A percentile compares a stretch with the other conserved stretches of the same genome.
Conservation (phyloP, 1,140 invertebrate species). For the Drosophila arawakana region DNA sequence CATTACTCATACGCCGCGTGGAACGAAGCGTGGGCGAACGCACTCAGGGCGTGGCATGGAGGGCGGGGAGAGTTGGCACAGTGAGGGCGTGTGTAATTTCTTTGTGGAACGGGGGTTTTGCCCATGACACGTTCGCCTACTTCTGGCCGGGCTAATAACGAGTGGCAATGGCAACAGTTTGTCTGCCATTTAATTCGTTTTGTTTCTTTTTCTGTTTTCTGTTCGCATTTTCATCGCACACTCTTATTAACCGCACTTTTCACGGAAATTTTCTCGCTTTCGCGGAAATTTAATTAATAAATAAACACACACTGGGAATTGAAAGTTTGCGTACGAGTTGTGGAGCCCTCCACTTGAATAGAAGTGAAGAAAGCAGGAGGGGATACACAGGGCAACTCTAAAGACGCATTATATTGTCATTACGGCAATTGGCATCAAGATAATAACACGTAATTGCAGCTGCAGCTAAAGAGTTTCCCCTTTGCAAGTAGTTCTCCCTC, state of each 20-base stretch:
- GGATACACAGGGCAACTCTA: background rate
- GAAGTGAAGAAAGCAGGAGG: background rate
- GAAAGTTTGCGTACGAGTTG: no score
- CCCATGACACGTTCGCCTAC: slow-evolving; percentile 53
- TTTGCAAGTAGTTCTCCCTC: no score
- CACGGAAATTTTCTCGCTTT: slow-evolving; percentile 18
- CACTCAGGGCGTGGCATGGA: slow-evolving; percentile 31
- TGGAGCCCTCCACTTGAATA: background rate
- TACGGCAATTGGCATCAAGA: slow-evolving; percentile 25
- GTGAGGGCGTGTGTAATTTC: background rate
- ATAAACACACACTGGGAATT: slow-evolving; percentile 9
- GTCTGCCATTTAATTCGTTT: slow-evolving; percentile 40
- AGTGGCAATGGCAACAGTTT: slow-evolving; percentile 42
- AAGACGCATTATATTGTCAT: slow-evolving; percentile 37
- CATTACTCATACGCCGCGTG: slow-evolving; percentile 74
- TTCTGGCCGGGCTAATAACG: slow-evolving; percentile 2
- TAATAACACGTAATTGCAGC: slow-evolving; percentile 12
- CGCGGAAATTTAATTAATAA: slow-evolving; percentile 40
- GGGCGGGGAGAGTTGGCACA: background rate
- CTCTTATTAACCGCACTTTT: slow-evolving; percentile 9
- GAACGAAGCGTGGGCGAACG: slow-evolving; percentile 17
- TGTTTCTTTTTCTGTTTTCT: slow-evolving; percentile 2
- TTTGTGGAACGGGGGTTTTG: slow-evolving; percentile 12
- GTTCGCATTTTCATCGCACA: background rate
- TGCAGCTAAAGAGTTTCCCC: background rate